Percentiles rank a stretch among this genome's conserved stretches.
Conservation (phyloP, 37 sponge, comb jelly and placozoan species). For the Aplysina aerophoba region DNA sequence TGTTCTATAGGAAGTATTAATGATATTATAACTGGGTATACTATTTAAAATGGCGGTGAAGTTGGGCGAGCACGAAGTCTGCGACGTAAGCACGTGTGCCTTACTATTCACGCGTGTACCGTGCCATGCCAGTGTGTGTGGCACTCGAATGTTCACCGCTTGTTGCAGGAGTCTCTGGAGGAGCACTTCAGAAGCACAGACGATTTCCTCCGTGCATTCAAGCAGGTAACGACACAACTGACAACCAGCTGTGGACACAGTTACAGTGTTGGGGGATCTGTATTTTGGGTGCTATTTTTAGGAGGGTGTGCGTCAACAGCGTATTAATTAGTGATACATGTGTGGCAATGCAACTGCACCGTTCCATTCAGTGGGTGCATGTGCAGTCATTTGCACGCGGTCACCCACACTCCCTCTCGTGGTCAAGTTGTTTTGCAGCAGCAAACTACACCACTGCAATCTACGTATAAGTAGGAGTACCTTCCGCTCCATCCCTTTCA, state of each 20-base stretch:
- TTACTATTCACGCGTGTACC: not conserved
- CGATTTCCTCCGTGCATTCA: conserved; percentile 3
- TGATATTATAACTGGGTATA: not conserved
- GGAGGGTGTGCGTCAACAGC: too few species aligned
- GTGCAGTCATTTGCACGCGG: too few species aligned
- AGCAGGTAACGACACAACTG: conserved; percentile 5
- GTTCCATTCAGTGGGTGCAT: too few species aligned
- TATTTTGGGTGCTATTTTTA: too few species aligned
- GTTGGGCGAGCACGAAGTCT: not conserved
- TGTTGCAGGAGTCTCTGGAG: not conserved
- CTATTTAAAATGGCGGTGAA: conserved; percentile 27
- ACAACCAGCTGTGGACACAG: not conserved
- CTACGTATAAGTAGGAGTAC: too few species aligned
- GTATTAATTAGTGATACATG: too few species aligned
- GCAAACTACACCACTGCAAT: too few species aligned
- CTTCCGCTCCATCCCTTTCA: too few species aligned
- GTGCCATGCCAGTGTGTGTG: not conserved
- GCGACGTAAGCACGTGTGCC: not conserved
- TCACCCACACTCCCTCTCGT: too few species aligned
- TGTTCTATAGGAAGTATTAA: not conserved
- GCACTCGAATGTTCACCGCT: not conserved
- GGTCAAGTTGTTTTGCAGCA: too few species aligned
- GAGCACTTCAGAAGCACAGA: conserved; percentile 3
- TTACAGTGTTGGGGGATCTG: too few species aligned
- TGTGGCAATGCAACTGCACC: too few species aligned